phyloP scores from a whole-genome alignment of 2,113 vertebrate genomes.

The Malurus elegans region DNA sequence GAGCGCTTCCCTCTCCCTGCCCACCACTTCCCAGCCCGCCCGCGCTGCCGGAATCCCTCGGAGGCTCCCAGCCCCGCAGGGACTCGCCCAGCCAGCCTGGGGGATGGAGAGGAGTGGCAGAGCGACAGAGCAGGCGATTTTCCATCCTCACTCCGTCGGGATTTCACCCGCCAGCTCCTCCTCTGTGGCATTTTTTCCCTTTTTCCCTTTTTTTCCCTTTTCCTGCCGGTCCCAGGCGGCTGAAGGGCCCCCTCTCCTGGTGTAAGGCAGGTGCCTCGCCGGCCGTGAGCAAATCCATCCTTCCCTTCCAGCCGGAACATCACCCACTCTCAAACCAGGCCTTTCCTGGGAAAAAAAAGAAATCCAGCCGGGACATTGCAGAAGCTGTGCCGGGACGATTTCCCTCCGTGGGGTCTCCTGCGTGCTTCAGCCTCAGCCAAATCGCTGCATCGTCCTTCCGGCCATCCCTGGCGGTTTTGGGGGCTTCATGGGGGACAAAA shows the following conservation, averaged over 20 bases:
- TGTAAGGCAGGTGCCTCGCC: background rate
- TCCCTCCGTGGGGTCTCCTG: background rate
- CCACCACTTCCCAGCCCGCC: background rate
- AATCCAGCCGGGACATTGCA: rapidly evolving
- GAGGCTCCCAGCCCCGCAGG: background rate
- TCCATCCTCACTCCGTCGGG: rapidly evolving
- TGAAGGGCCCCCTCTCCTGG: constrained; percentile 29
- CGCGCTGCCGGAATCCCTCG: background rate
- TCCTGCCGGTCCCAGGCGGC: background rate
- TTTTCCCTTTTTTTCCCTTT: background rate
- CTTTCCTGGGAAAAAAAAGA: background rate
- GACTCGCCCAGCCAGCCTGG: background rate
- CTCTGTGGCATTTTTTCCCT: rapidly evolving
- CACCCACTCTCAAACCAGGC: background rate
- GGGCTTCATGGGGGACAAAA: too few relatives aligned
- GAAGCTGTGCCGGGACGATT: background rate
- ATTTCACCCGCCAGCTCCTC: background rate
- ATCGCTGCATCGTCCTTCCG: rapidly evolving
- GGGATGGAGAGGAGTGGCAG: background rate
- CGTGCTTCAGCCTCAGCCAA: rapidly evolving
- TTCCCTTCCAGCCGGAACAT: background rate
- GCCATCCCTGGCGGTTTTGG: background rate
- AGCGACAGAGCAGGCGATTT: rapidly evolving
- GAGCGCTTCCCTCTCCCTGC: background rate
- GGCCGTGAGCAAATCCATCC: background rate